A percentile compares a stretch with the other conserved stretches of the same genome.
Evolutionary conservation across 2,113 vertebrate species (phyloP).

Genomic region (Scopus umbretta): DNA sequence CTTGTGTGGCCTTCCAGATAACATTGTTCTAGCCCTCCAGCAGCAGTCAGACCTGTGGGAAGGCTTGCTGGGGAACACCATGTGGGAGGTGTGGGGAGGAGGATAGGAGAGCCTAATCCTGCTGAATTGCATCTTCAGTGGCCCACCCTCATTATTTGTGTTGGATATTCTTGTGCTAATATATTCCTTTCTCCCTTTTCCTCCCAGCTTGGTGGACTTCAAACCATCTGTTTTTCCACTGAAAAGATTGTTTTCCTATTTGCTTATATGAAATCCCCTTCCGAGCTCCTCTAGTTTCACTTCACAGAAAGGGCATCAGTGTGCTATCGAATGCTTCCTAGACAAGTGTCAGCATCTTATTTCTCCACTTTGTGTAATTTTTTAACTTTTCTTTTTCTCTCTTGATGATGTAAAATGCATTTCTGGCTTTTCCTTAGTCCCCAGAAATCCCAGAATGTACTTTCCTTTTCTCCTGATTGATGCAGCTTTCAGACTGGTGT

Average conservation of each 20-base stretch:
- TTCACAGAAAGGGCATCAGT: background rate
- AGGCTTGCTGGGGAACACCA: background rate
- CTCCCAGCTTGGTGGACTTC: background rate
- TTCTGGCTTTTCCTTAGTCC: background rate
- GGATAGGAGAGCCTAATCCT: background rate
- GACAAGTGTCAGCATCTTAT: background rate
- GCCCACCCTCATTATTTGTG: background rate
- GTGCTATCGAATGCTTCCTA: background rate
- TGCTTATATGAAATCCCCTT: background rate
- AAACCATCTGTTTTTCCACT: background rate
- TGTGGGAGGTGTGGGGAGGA: background rate
- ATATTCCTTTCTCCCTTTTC: background rate
- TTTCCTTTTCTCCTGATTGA: background rate
- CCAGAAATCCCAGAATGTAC: background rate
- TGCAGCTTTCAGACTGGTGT: background rate
- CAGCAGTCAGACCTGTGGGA: background rate
- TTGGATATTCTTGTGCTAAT: background rate
- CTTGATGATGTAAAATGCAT: background rate
- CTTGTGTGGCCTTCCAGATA: background rate
- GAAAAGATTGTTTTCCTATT: background rate
- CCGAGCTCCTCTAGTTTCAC: background rate
- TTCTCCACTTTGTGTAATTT: background rate
- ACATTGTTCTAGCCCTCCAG: background rate
- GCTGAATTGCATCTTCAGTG: background rate
- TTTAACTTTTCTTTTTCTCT: background rate